Percentiles rank a stretch among this genome's conserved stretches.
phyloP scores from a whole-genome alignment of 2,888 invertebrate genomes.

The Sthenelais limicola region DNA sequence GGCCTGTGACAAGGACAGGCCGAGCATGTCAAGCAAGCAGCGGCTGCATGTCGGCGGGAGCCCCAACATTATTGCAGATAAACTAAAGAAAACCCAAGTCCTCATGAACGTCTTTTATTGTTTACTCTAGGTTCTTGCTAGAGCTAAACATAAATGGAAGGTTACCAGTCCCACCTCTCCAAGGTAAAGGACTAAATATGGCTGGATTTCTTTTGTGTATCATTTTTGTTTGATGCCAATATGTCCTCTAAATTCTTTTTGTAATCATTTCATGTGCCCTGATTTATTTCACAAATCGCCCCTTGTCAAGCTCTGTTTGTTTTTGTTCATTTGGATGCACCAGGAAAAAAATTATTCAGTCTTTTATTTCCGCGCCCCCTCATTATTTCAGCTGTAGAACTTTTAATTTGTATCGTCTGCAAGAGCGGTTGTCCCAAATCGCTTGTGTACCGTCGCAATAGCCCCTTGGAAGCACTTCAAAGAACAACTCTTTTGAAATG shows the following conservation, averaged over 20 bases:
- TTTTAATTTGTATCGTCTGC: no score
- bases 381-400: no score
- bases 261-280: background rate
- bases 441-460: no score
- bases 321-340: constrained; percentile 38
- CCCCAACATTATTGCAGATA: background rate
- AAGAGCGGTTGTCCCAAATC: no score
- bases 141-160: constrained; percentile 33
- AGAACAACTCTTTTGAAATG: no score
- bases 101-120: constrained; percentile 18
- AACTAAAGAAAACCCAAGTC: background rate
- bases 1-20: no score
- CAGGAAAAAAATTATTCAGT: no score
- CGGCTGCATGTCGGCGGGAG: no score
- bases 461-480: no score
- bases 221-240: background rate
- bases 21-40: background rate
- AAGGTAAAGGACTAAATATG: constrained; percentile 17
- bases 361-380: no score
- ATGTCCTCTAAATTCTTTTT: background rate
- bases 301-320: no score
- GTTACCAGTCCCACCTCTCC: constrained; percentile 25
- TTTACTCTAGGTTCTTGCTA: constrained; percentile 40
- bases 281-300: constrained; percentile 5
- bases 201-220: constrained; percentile 9